Base-by-base conservation (phyloP, 2,113 vertebrate genomes). In the Sphaerodactylus townsendi region DNA sequence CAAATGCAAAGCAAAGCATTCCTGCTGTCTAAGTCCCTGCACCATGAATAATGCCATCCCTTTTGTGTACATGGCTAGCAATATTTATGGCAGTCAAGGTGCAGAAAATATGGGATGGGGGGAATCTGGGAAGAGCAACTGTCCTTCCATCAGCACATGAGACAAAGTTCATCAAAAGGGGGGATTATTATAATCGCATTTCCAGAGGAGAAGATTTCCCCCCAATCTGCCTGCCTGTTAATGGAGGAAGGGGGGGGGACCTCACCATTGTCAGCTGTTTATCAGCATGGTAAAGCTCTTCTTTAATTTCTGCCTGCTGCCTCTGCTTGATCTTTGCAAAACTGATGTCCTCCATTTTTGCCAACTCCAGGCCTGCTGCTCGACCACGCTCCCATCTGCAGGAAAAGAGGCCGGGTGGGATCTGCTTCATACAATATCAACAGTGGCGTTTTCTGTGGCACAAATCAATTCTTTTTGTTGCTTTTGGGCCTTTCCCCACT, bases 231-330 rank as follows among this genome's bases (percentile, higher is more conserved):
- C 28, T 73, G 10, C 28, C 39, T 81, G 6, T 53, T 19, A 25
- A 10, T 15, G 17, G 10, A n/a, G n/a, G n/a, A n/a, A n/a, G 5
- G 19, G 41, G n/a, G 41, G 21, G 30, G 2, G 6, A 35, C 19
- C 48, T 84, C 70, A 85, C 83, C 83, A 64, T 72, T 6, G 30
- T 72, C 66, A 85, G 76, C 44, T 85, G 65, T 37, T 85, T 72
- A 48, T 78, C 64, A 64, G 53, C 83, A 62, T 37, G 46, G 75
- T 72, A 33, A 8, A 79, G 11, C 28, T 85, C 83, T 64, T 85
- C 83, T 72, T 72, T 85, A 39, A 72, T 72, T 85, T 85, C 83
- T 72, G n/a, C 53, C 56, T 48, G 39, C 8, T 79, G 66, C 39
- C 53, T 72, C 25, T 85, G 62, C 10, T 66, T 64, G 39, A 14